Evolutionary conservation across 1,140 invertebrate genomes (phyloP).

Genomic region (Hypsibius dujardini): DNA sequence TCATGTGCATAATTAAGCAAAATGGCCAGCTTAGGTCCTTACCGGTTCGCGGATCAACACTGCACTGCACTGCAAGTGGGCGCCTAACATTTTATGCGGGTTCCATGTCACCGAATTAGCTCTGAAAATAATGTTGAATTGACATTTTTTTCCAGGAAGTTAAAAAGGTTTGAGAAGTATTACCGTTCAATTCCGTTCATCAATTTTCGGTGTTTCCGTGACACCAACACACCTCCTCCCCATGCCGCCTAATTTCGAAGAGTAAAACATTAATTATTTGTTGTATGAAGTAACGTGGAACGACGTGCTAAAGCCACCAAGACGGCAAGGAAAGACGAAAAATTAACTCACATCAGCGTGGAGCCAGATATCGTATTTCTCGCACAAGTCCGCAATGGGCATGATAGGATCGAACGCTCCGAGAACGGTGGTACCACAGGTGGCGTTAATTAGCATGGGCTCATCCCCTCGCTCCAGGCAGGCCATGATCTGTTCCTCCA

Average conservation of each 20-base stretch:
- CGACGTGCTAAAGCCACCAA: not conserved
- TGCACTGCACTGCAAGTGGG: conserved; percentile 88
- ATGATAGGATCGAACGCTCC: conserved; percentile 89
- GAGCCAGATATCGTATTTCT: conserved; percentile 85
- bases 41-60: conserved; percentile 91
- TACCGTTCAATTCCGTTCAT: conserved; percentile 78
- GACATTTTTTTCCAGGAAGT: not conserved
- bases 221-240: conserved; percentile 84
- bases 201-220: conserved; percentile 70
- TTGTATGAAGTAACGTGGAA: no score
- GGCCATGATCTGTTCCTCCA: conserved; percentile 66
- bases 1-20: conserved; percentile 2
- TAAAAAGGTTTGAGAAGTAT: no score
- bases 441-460: conserved; percentile 88
- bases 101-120: conserved; percentile 97
- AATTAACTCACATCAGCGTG: conserved; percentile 76
- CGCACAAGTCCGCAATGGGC: conserved; percentile 83
- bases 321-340: not conserved
- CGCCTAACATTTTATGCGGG: conserved; percentile 95
- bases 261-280: conserved; percentile 18
- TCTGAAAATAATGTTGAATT: conserved; percentile 42
- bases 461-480: conserved; percentile 63
- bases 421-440: conserved; percentile 82
- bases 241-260: conserved; percentile 56
- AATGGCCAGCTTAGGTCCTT: conserved; percentile 34